phyloP scores from a whole-genome alignment of 2,113 vertebrate genomes.

The Epinephelus moara region DNA sequence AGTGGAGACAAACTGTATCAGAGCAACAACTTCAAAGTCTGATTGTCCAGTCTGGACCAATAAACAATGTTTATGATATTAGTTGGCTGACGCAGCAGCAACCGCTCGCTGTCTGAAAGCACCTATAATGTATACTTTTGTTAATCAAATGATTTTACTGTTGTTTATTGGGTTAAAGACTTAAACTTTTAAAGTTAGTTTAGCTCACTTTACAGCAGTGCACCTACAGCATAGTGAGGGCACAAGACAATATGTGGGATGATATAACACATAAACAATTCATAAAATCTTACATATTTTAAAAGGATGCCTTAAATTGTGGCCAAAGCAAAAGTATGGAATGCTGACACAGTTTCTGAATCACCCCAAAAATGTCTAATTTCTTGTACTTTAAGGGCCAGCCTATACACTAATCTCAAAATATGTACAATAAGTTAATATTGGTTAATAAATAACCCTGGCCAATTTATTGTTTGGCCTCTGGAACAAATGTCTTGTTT shows the following conservation, averaged over 20 bases:
- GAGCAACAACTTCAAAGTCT: not conserved
- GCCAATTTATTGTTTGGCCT: not conserved
- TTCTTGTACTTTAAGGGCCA: not conserved
- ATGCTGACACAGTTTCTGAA: not conserved
- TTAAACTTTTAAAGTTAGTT: not conserved
- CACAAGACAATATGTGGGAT: not conserved
- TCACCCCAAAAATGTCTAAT: not conserved
- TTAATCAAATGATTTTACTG: not conserved
- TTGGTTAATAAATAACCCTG: not conserved
- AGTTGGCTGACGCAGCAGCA: not conserved
- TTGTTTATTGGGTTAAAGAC: not conserved
- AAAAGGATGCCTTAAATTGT: not conserved
- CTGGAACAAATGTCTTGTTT: not conserved
- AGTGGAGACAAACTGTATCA: not conserved
- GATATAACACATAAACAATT: not conserved
- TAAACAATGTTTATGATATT: not conserved
- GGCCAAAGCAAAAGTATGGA: not conserved
- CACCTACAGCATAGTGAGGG: not conserved
- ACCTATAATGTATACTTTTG: not conserved
- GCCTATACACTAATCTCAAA: not conserved
- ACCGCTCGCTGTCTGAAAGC: not conserved
- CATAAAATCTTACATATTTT: not conserved
- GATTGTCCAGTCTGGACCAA: not conserved
- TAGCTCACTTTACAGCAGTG: not conserved
- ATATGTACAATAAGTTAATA: not conserved